phyloP scores from a whole-genome alignment of 2,888 invertebrate genomes.

The Drosophila affinis region DNA sequence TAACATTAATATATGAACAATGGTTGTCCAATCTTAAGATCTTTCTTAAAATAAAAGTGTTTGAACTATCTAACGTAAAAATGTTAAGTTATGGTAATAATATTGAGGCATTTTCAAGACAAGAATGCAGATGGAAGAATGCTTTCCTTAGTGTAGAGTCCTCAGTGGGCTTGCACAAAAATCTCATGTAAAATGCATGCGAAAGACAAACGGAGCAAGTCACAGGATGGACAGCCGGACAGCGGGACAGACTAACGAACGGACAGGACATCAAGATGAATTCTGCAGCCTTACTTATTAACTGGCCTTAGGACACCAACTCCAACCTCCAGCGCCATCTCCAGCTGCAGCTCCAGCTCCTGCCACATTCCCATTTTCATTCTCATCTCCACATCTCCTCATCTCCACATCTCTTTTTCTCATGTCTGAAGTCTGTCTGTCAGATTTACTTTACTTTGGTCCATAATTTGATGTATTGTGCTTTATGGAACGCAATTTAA shows the following conservation, averaged over 20 bases:
- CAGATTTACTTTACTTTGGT: constrained; percentile 54
- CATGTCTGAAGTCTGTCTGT: constrained; percentile 7
- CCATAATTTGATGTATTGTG: constrained; percentile 72
- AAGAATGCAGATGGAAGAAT: not conserved
- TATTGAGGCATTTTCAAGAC: no score
- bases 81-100: no score
- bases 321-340: not conserved
- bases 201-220: not conserved
- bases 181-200: constrained; percentile 70
- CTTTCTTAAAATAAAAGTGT: no score
- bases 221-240: not conserved
- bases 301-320: constrained; percentile 30
- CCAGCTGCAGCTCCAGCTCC: no score
- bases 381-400: not conserved
- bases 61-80: no score
- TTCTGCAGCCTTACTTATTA: constrained; percentile 43
- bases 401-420: not conserved
- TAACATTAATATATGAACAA: no score
- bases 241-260: not conserved
- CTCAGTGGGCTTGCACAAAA: constrained; percentile 32
- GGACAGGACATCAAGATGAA: constrained; percentile 9
- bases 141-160: constrained; percentile 22
- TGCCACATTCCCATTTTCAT: not conserved
- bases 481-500: constrained; percentile 69
- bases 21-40: no score